Percentiles rank a stretch among this genome's conserved stretches.
phyloP scores from a whole-genome alignment of 2,797 vertebrate genomes.

The Erethizon dorsatum region DNA sequence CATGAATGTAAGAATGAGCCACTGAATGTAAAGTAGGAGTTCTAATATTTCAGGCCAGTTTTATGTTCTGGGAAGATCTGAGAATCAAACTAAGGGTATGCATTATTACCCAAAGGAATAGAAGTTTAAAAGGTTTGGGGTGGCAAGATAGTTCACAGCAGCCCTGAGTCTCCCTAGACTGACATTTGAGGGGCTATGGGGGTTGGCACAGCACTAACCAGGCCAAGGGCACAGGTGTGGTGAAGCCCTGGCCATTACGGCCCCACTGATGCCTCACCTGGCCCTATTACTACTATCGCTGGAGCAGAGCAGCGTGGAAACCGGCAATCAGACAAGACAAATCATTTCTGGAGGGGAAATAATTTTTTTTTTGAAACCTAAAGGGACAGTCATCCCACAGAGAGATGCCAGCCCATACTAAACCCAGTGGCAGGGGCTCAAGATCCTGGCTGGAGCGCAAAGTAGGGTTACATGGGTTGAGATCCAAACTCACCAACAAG shows the following conservation, averaged over 20 bases:
- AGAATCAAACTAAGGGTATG: neutral
- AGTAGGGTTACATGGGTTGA: neutral
- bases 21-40: neutral
- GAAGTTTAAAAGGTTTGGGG: neutral
- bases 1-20: neutral
- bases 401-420: neutral
- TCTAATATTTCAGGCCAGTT: neutral
- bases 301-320: neutral
- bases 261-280: accelerated
- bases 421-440: neutral
- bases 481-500: neutral
- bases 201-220: no score
- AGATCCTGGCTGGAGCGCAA: neutral
- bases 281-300: no score
- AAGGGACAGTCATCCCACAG: neutral
- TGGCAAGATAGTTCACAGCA: neutral
- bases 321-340: neutral
- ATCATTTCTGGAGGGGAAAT: neutral
- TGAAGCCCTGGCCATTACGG: no score
- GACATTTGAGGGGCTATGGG: neutral
- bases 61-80: neutral
- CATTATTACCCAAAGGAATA: neutral
- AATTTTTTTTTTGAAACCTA: neutral
- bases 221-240: neutral
- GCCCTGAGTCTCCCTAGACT: neutral